These are phyloP conservation scores for Tachypleus tridentatus DNA, from an alignment of 1,140 invertebrate genomes.

Conservation along the genomic window DNA sequence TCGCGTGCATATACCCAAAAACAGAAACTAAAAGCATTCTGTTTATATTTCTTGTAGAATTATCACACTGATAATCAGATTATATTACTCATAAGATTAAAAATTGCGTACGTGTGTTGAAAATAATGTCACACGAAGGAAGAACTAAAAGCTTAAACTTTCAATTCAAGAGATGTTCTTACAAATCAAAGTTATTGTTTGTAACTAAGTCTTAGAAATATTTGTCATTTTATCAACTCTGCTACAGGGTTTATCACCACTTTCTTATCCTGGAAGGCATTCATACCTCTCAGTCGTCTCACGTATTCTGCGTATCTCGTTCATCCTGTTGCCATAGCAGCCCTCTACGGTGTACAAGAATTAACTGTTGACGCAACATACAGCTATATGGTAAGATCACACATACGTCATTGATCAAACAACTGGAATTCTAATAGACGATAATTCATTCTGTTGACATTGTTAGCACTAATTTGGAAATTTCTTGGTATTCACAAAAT, in stretches of 20 bases:
- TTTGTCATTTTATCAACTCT: background rate
- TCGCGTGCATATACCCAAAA: no score
- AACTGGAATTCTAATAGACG: background rate
- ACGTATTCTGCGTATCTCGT: slow-evolving; percentile 37
- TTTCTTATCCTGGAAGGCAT: slow-evolving; percentile 32
- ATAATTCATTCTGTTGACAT: background rate
- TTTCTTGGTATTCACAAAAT: no score
- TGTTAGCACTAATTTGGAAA: background rate
- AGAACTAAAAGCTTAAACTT: no score
- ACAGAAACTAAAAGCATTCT: no score
- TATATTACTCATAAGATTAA: no score
- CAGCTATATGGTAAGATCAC: slow-evolving; percentile 19
- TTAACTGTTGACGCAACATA: slow-evolving; percentile 22
- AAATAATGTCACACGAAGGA: no score
- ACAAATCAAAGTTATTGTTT: no score
- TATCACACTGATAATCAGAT: no score
- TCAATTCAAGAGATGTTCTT: no score
- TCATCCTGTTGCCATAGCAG: slow-evolving; percentile 31
- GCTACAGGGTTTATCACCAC: slow-evolving; percentile 31
- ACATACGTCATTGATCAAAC: background rate
- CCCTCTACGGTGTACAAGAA: slow-evolving; percentile 24
- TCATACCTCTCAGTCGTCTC: slow-evolving; percentile 34
- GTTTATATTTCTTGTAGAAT: no score
- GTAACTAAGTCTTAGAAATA: no score
- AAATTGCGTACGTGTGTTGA: no score